These are phyloP conservation scores for Lasius platythorax DNA, from an alignment of 2,888 invertebrate genomes.

Conservation along the genomic window DNA sequence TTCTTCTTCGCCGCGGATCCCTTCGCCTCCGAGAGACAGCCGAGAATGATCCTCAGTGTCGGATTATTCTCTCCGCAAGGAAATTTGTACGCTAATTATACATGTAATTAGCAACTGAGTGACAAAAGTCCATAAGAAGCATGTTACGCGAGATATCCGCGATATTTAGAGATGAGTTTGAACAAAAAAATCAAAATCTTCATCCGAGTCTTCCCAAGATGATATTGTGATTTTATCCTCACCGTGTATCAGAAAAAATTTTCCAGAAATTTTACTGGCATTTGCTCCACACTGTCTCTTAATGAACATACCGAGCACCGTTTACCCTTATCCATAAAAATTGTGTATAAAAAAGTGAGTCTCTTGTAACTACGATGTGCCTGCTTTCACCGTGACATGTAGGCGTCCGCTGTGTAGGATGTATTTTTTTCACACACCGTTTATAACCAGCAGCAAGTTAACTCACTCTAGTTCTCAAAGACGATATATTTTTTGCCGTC, in stretches of 20 bases:
- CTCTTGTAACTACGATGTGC: not conserved
- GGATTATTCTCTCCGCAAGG: slow-evolving; percentile 58
- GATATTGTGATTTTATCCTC: not conserved
- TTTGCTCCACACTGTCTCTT: slow-evolving; percentile 17
- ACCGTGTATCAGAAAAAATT: not conserved
- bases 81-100: slow-evolving; percentile 63
- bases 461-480: slow-evolving; percentile 29
- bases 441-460: slow-evolving; percentile 26
- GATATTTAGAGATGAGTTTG: slow-evolving; percentile 23
- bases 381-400: slow-evolving; percentile 10
- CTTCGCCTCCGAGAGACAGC: not conserved
- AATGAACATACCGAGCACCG: slow-evolving; percentile 25
- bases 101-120: slow-evolving; percentile 58
- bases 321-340: slow-evolving; percentile 51
- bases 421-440: slow-evolving; percentile 31
- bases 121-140: slow-evolving; percentile 28
- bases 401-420: slow-evolving; percentile 9
- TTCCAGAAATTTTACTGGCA: slow-evolving; percentile 34
- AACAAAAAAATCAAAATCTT: slow-evolving; percentile 13
- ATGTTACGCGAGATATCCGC: not conserved
- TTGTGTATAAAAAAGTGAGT: slow-evolving; percentile 14
- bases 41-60: slow-evolving; percentile 46
- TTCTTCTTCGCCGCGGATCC: not conserved
- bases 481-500: slow-evolving; percentile 21
- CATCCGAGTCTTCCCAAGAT: not conserved